Conservation (phyloP, 1,140 invertebrate species). For the Drosophila aff. region DNA sequence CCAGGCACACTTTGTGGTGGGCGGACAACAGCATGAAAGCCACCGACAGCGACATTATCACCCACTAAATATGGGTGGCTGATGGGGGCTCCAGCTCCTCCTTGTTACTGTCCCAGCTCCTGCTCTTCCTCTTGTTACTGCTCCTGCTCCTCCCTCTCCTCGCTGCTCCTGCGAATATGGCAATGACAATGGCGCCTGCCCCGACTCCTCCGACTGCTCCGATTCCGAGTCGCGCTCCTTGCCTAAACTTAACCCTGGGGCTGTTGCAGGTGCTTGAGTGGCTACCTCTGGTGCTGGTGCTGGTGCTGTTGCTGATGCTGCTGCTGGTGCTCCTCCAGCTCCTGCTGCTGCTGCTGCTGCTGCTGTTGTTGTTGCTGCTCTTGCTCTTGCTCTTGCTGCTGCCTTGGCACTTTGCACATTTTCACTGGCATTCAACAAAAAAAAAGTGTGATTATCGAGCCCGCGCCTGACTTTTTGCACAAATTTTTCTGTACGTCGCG, state of each 20-base stretch:
- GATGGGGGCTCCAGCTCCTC: neutral
- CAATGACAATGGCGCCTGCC: slow-evolving; percentile 75
- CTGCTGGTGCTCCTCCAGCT: neutral
- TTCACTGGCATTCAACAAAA: slow-evolving; percentile 49
- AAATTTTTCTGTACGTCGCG: slow-evolving; percentile 77
- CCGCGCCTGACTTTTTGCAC: slow-evolving; percentile 59
- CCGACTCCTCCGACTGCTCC: slow-evolving; percentile 19
- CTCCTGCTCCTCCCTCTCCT: slow-evolving; percentile 13
- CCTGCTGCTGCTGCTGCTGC: neutral
- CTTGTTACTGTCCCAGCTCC: neutral
- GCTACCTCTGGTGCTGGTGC: slow-evolving; percentile 6
- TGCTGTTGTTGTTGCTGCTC: neutral
- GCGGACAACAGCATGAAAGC: slow-evolving; percentile 41
- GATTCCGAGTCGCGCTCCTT: slow-evolving; percentile 8
- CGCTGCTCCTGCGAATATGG: slow-evolving; percentile 42
- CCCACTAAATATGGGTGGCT: slow-evolving; percentile 11
- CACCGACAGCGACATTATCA: slow-evolving; percentile 53
- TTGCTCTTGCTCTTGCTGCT: slow-evolving; percentile 11
- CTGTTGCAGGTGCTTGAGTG: slow-evolving; percentile 19
- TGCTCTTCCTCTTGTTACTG: neutral
- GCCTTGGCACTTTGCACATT: slow-evolving; percentile 65
- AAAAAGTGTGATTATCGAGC: slow-evolving; percentile 41
- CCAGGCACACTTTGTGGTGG: slow-evolving; percentile 55
- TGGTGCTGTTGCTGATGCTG: neutral
- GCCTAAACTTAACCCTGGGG: slow-evolving; percentile 11